A percentile compares a stretch with the other conserved stretches of the same genome.
phyloP scores from a whole-genome alignment of 2,888 invertebrate genomes.

The Campopleginae sp. region DNA sequence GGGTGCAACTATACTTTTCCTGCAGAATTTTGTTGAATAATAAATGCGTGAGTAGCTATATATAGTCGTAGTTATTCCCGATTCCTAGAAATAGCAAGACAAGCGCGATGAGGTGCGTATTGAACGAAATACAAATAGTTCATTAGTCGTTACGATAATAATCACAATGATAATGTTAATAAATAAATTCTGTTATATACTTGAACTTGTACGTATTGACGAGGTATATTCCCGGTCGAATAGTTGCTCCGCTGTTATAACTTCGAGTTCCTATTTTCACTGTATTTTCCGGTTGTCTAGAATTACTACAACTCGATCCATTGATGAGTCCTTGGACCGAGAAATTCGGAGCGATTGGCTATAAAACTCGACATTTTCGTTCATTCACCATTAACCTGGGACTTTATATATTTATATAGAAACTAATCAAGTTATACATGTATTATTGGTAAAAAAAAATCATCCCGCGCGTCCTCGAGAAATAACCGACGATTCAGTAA shows the following conservation, averaged over 20 bases:
- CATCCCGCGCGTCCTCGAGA: conserved; percentile 53
- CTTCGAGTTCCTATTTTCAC: not conserved
- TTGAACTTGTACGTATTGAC: conserved; percentile 32
- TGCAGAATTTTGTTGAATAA: too few relatives aligned
- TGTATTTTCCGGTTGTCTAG: conserved; percentile 7
- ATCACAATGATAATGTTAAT: conserved; percentile 47
- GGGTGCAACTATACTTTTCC: too few relatives aligned
- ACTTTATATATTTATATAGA: conserved; percentile 29
- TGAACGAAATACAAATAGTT: not conserved
- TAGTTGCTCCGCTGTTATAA: conserved; percentile 24
- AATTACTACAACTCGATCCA: conserved; percentile 10
- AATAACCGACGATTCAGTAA: conserved; percentile 53
- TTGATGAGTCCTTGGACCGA: conserved; percentile 26
- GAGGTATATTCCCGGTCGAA: conserved; percentile 43
- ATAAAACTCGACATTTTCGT: conserved; percentile 50
- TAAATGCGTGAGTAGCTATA: not conserved
- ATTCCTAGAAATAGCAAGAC: conserved; percentile 53
- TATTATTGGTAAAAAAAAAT: conserved; percentile 52
- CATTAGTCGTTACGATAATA: conserved; percentile 22
- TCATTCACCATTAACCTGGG: conserved; percentile 18
- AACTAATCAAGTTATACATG: conserved; percentile 48
- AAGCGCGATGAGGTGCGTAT: conserved; percentile 45
- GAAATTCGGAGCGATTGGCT: conserved; percentile 27
- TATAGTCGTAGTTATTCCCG: conserved; percentile 45
- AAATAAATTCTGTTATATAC: conserved; percentile 48